Evolutionary conservation across 2,797 vertebrate species (phyloP), one percentile per base, ranked within the genome.

Genomic region (Garrulus glandarius): DNA sequence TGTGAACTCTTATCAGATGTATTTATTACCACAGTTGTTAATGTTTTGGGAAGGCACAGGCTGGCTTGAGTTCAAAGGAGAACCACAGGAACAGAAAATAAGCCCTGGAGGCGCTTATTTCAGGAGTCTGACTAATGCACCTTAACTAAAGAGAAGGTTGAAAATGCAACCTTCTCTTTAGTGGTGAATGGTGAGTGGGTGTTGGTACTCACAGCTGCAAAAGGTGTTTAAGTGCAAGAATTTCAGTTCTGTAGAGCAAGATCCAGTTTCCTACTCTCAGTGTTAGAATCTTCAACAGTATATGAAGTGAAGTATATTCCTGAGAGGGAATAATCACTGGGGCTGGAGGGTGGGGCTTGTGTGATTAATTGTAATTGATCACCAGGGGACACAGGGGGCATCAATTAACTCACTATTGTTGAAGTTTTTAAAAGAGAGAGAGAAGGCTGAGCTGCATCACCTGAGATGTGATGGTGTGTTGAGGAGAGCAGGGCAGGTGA

Each of bases 1-100:
- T 79, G 55, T 86, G 90, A 95, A 72, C 36, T 92, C 68, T 84
- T 94, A 95, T 90, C 94, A 77, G 88, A 59, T 76, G 15, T 90
- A 84, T 94, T 95, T 93, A 72, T 92, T 84, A 70, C 70, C 78
- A 63, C 15, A 26, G 55, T 92, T 84, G 74, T 67, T 92, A 69
- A 65, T 79, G 86, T 90, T 95, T 86, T 87, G 81, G 59, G 74
- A 91, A 93, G 83, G 88, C 50, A 79, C 41, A 56, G 63, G 27
- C 86, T 93, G 92, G 63, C 88, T 71, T 53, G 39, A 80, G 84
- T 89, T 96, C 94, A 93, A 95, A 96, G 93, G 72, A 93, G 82
- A 89, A 80, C 84, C 60, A 70, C 5, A 24, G 67, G 64, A 89
- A 82, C 1, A 7, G 76, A 92, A 91, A 95, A 75, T 64, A 64